Percentiles rank a stretch among this genome's conserved stretches.
phyloP scores from a whole-genome alignment of 2,113 vertebrate genomes.

The Pterocles orientalis region DNA sequence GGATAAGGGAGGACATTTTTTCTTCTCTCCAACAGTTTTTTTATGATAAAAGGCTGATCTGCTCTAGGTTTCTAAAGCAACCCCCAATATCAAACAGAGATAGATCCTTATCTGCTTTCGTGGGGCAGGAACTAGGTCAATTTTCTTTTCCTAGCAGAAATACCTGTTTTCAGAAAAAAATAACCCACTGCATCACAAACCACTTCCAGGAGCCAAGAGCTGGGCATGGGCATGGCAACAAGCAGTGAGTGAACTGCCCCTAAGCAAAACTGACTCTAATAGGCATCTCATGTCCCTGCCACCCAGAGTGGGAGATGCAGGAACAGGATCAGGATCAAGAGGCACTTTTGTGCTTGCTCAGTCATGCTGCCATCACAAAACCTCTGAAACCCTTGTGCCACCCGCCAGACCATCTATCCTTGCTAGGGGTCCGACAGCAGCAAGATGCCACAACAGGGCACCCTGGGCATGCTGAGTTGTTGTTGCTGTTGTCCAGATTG shows the following conservation, averaged over 20 bases:
- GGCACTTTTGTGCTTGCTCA: not conserved
- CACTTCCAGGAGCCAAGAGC: not conserved
- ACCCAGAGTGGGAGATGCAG: not conserved
- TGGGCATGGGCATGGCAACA: not conserved
- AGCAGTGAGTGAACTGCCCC: not conserved
- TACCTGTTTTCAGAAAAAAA: constrained; percentile 17
- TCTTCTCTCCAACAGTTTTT: not conserved
- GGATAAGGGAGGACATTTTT: not conserved
- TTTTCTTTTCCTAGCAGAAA: not conserved
- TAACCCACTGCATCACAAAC: not conserved
- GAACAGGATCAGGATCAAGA: not conserved
- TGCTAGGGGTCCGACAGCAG: not conserved
- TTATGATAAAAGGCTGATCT: constrained; percentile 13
- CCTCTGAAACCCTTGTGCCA: not conserved
- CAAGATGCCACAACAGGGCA: not conserved
- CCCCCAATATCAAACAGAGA: not conserved
- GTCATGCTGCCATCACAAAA: not conserved
- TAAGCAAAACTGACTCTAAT: not conserved
- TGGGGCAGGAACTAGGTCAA: not conserved
- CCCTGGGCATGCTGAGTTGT: not conserved
- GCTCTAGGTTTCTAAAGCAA: constrained; percentile 20
- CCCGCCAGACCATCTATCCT: not conserved
- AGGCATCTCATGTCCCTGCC: not conserved
- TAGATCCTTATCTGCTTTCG: not conserved
- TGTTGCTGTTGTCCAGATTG: not conserved